Evolutionary conservation across 2,113 vertebrate species (phyloP).

Genomic region (Caranx melampygus): DNA sequence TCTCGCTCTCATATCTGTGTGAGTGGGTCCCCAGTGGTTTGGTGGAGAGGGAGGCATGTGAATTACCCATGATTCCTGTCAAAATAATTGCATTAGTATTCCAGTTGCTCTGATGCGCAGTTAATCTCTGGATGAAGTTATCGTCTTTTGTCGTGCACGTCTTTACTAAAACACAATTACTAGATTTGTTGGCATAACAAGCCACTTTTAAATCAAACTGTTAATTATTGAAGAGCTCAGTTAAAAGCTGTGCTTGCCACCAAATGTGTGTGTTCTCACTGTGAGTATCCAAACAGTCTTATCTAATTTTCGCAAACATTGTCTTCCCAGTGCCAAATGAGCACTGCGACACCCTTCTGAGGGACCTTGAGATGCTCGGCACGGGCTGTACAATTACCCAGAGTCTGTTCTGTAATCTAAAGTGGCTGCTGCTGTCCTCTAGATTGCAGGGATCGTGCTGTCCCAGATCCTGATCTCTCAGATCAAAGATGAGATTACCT

Average conservation of each 20-base stretch:
- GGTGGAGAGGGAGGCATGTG: conserved; percentile 24
- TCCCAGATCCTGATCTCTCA: conserved; percentile 86
- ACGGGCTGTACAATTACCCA: conserved; percentile 21
- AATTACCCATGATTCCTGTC: conserved; percentile 57
- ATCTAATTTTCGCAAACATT: conserved; percentile 13
- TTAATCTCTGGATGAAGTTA: conserved; percentile 32
- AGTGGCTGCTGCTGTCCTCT: conserved; percentile 65
- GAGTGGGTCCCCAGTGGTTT: conserved; percentile 35
- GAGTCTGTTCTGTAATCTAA: conserved; percentile 50
- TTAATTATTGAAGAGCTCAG: conserved; percentile 31
- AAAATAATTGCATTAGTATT: conserved; percentile 58
- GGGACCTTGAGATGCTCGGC: conserved; percentile 49
- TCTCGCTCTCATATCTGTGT: conserved; percentile 6
- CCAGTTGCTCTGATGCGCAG: conserved; percentile 55
- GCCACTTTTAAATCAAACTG: conserved; percentile 7
- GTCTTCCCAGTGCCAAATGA: conserved; percentile 3
- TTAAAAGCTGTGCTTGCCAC: background rate
- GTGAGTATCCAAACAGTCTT: background rate
- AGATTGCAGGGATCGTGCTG: conserved; percentile 85
- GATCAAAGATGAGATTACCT: conserved; percentile 84
- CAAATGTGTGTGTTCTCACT: background rate
- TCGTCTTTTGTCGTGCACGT: conserved; percentile 31
- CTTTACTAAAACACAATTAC: conserved; percentile 13
- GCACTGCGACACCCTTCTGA: background rate
- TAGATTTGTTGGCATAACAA: conserved; percentile 15